Base-by-base conservation (phyloP, 2,797 vertebrate species). In the Champsocephalus gunnari region DNA sequence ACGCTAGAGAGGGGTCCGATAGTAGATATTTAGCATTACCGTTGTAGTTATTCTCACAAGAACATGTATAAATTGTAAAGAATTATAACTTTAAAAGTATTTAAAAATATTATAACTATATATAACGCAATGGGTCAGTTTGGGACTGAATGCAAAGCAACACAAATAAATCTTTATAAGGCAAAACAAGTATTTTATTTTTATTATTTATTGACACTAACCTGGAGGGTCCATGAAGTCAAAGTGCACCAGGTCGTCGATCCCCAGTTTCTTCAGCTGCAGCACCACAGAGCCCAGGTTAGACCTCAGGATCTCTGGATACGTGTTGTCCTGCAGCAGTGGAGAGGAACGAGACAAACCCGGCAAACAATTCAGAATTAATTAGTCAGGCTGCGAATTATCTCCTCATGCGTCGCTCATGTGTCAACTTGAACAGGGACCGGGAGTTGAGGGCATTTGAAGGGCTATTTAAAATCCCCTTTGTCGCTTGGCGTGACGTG, bases 191-290 rank as follows among this genome's bases (percentile, higher is more conserved):
- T 3, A 13, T 68, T 4, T 58, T 55, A n/a, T n/a, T n/a, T n/a
- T n/a, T n/a, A n/a, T n/a, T n/a, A n/a, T n/a, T n/a, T n/a, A 11
- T 57, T 47, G 1, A 28, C 4, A 87, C 88, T 79, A 93, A 99
- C 98, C 98, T 95, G 98, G 98, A 75, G 98, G 98, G 82, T 99
- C 98, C 98, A 99, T 99, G 94, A 99, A 99, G 95, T 99, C 98
- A 82, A 99, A 99, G 93, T 99, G 98, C 75, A 99, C 98, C 91
- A 99, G 95, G 87, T 99, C 98, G 86, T 99, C 97, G 79, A 99
- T 99, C 65, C 98, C 98, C 82, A 99, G 95, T 89, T 99, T 99
- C 93, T 99, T 99, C 85, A 99, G 92, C 82, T 99, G 98, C 80
- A 99, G 93, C 68, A 99, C 98, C 84, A 99, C 97, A 21, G 98